These are phyloP conservation scores for Coreius guichenoti DNA, from an alignment of 2,797 vertebrate species.

Conservation along the genomic window DNA sequence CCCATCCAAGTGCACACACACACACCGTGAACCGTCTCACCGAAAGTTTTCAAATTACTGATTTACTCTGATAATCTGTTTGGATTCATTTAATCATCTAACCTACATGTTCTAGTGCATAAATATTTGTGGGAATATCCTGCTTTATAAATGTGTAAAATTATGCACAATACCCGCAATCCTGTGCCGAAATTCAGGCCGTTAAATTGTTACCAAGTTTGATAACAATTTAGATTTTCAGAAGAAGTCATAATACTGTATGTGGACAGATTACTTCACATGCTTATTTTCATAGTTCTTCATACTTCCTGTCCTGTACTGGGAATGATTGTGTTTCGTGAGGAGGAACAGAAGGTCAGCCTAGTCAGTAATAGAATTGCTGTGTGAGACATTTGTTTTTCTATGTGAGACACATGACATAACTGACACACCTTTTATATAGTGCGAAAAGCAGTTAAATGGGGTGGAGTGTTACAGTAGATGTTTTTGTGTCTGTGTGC, in stretches of 20 bases:
- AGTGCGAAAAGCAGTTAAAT: neutral
- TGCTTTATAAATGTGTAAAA: neutral
- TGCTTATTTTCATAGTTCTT: neutral
- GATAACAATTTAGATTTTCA: neutral
- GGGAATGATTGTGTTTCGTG: slow-evolving; percentile 17
- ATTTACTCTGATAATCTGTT: neutral
- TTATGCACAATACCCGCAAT: neutral
- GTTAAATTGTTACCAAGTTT: neutral
- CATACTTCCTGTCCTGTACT: neutral
- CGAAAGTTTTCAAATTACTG: neutral
- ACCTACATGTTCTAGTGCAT: neutral
- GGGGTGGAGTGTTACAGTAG: neutral
- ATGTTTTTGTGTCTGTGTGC: neutral
- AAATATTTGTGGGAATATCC: neutral
- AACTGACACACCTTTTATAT: neutral
- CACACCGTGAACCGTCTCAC: neutral
- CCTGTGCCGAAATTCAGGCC: neutral
- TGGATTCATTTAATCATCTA: neutral
- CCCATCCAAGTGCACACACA: too few species aligned
- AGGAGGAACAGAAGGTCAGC: neutral
- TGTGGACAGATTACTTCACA: neutral
- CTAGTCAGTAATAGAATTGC: slow-evolving; percentile 22
- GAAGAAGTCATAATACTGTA: neutral
- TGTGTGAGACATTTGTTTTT: neutral
- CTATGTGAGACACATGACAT: neutral